phyloP scores from a whole-genome alignment of 1,140 invertebrate genomes.

The Trachymyrmex cornetzi region DNA sequence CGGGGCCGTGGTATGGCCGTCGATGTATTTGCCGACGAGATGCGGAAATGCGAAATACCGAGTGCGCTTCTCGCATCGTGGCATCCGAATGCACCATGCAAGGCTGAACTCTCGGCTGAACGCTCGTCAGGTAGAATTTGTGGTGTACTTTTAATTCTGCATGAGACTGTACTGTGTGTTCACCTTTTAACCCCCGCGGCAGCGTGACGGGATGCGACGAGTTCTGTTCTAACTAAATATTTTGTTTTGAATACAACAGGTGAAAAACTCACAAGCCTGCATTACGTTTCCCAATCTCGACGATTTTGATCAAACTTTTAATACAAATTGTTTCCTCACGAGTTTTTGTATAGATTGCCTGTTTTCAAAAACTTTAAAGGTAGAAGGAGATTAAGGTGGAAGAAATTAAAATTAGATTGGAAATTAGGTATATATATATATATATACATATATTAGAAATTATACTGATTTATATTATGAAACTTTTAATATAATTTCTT shows the following conservation, averaged over 20 bases:
- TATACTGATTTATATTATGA: too few relatives aligned
- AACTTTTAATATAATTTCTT: too few relatives aligned
- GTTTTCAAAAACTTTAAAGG: neutral
- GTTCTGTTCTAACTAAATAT: slow-evolving; percentile 20
- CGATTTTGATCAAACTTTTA: slow-evolving; percentile 26
- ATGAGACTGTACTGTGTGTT: slow-evolving; percentile 3
- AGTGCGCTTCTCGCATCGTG: slow-evolving; percentile 46
- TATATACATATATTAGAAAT: too few relatives aligned
- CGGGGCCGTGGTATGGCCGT: neutral
- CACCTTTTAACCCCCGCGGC: slow-evolving; percentile 16
- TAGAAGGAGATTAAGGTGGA: neutral
- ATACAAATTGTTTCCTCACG: neutral
- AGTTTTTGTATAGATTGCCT: neutral
- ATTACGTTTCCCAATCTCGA: slow-evolving; percentile 12
- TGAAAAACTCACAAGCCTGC: neutral
- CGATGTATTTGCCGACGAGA: slow-evolving; percentile 12
- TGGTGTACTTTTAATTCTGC: slow-evolving; percentile 40
- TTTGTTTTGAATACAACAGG: slow-evolving; percentile 21
- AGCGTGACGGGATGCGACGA: neutral
- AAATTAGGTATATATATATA: neutral
- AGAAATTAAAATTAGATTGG: neutral
- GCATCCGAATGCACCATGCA: slow-evolving; percentile 19
- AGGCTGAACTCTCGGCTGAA: slow-evolving; percentile 8
- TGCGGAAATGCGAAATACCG: slow-evolving; percentile 4
- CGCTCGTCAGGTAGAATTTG: neutral